Conservation (phyloP, 1,140 invertebrate genomes). For the Sarcophaga peregrina region DNA sequence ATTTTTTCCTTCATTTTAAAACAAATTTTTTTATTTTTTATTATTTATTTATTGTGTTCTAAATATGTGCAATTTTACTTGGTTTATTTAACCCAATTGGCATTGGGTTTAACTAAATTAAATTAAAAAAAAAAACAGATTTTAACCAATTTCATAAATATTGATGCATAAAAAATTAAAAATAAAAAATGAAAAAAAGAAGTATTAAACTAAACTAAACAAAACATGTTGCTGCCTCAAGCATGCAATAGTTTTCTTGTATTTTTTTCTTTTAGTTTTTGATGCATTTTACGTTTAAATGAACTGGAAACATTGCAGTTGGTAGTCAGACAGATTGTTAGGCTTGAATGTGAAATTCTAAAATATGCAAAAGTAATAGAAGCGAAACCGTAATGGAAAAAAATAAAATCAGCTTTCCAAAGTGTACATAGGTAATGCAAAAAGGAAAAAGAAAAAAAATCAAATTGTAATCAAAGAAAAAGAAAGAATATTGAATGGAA, state of each 20-base stretch:
- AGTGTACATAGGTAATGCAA: no score
- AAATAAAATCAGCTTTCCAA: neutral
- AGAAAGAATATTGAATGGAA: no score
- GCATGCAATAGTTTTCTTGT: neutral
- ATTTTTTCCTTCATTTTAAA: no score
- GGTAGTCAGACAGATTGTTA: no score
- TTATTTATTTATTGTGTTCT: no score
- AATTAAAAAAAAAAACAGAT: neutral
- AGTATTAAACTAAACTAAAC: neutral
- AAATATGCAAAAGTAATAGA: slow-evolving; percentile 19
- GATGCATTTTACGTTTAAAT: slow-evolving; percentile 11
- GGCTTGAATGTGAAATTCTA: neutral
- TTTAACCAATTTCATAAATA: slow-evolving; percentile 12
- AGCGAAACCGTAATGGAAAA: neutral
- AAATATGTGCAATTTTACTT: neutral
- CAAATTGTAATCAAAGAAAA: no score
- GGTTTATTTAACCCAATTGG: slow-evolving; percentile 16
- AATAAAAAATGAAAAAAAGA: no score
- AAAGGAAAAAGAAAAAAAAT: neutral
- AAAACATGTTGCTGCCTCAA: neutral
- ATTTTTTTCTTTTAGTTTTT: neutral
- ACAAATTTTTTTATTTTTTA: no score
- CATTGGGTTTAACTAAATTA: neutral
- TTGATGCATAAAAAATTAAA: slow-evolving; percentile 7
- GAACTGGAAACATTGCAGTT: neutral